Conservation (phyloP, 2,797 vertebrate genomes). For the Myoxocephalus aenaeus region DNA sequence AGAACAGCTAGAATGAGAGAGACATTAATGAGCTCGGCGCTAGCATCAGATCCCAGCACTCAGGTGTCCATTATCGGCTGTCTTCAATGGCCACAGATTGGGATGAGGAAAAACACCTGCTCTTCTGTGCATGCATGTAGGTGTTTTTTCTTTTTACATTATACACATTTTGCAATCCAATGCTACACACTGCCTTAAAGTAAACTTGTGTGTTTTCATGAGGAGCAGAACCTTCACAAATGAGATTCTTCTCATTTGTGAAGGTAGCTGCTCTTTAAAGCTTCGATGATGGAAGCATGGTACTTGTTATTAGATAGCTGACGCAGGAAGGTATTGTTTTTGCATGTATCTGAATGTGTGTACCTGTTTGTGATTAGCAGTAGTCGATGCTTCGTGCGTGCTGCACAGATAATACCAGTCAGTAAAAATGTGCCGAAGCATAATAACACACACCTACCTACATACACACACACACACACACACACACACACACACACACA, state of each 20-base stretch:
- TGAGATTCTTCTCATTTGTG: constrained; percentile 37
- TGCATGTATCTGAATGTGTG: constrained; percentile 66
- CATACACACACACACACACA: constrained; percentile 12
- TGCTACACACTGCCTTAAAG: constrained; percentile 46
- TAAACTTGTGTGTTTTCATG: constrained; percentile 62
- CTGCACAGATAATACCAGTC: constrained; percentile 86
- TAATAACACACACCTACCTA: constrained; percentile 48
- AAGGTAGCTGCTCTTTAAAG: constrained; percentile 60
- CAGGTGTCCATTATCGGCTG: constrained; percentile 59
- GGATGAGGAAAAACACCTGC: constrained; percentile 54
- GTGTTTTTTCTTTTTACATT: neutral
- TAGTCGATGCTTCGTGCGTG: constrained; percentile 76
- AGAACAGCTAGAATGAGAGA: constrained; percentile 41
- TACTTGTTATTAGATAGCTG: constrained; percentile 52
- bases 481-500: constrained; percentile 26
- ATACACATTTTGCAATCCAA: constrained; percentile 9
- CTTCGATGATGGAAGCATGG: constrained; percentile 53
- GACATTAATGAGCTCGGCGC: constrained; percentile 54
- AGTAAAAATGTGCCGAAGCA: constrained; percentile 88
- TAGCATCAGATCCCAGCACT: constrained; percentile 50
- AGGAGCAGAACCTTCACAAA: constrained; percentile 50
- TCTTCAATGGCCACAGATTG: constrained; percentile 56
- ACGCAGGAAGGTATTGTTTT: constrained; percentile 50
- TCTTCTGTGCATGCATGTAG: constrained; percentile 1
- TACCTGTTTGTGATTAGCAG: constrained; percentile 59